These are phyloP conservation scores for Tachysurus fulvidraco DNA, from an alignment of 2,113 vertebrate species.

Conservation along the genomic window DNA sequence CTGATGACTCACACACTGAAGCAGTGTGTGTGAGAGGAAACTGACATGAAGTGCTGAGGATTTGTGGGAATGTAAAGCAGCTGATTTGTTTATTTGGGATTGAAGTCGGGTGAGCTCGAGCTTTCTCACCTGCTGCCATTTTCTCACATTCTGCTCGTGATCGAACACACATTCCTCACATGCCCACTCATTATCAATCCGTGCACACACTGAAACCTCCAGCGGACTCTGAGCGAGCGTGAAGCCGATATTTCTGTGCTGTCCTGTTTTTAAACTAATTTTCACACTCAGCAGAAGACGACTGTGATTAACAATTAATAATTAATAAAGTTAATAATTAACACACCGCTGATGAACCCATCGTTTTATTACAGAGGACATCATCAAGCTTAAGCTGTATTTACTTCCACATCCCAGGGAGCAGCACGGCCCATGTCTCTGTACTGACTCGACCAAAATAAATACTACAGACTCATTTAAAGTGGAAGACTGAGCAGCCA, in stretches of 20 bases:
- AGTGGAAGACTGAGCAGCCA: too few relatives aligned
- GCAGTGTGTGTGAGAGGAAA: background rate
- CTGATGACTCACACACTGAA: conserved; percentile 15
- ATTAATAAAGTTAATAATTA: background rate
- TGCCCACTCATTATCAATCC: background rate
- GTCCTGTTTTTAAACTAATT: background rate
- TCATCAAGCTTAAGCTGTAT: too few relatives aligned
- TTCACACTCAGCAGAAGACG: background rate
- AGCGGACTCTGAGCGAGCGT: background rate
- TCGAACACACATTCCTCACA: background rate
- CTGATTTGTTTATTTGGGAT: background rate
- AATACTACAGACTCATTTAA: too few relatives aligned
- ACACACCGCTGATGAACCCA: background rate
- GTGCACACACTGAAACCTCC: too few relatives aligned
- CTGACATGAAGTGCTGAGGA: background rate
- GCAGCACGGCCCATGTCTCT: too few relatives aligned
- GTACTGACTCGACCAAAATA: too few relatives aligned
- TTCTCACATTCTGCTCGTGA: background rate
- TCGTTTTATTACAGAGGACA: background rate
- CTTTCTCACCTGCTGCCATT: background rate
- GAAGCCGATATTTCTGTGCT: too few relatives aligned
- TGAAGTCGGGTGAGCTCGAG: background rate
- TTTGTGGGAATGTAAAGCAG: background rate
- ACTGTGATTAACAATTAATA: background rate
- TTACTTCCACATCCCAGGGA: too few relatives aligned